Base-by-base conservation (phyloP, 2,888 invertebrate species). In the Heliconius hortense region DNA sequence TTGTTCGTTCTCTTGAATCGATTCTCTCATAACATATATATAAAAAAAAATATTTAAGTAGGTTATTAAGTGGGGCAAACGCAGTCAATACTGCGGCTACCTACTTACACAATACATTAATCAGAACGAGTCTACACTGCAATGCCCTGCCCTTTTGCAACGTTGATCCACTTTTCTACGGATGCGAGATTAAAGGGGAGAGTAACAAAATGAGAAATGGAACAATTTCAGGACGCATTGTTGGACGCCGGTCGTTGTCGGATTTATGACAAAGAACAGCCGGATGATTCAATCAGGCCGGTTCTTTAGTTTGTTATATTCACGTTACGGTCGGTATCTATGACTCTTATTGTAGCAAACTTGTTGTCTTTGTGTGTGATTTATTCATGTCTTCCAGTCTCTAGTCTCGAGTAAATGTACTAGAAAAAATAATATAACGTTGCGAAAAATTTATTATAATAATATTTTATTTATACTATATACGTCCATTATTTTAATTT, bases 171-270 rank as follows among this genome's bases (percentile, higher is more conserved):
- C 92, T 93, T 94, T 93, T 89, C 89, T 93, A 92, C 91, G 93
- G 92, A 90, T 91, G 90, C 92, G 90, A 93, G 93, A 93, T 93
- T 94, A 93, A 93, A 93, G 92, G 91, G 92, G 92, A 90, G 89
- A 88, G 90, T 92, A 93, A 90, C 93, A 94, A 94, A 94, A 93
- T 93, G 93, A 93, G 93, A 93, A 93, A 93, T 93, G 92, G 89
- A 93, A 92, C 93, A 92, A 93, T 93, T 93, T 93, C 91, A 91
- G 91, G 88, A 89, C 90, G 92, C 90, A 94, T 93, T 94, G 93
- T 94, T 90, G 90, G 91, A 87, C 85, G 88, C 89, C 86, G 90
- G 88, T 91, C 92, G 92, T 90, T 90, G 92, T 90, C 91, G 93
- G 93, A 93, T 92, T 93, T 93, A 94, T 93, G 93, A 93, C 93